Evolutionary conservation across 2,113 vertebrate species (phyloP).

Genomic region (Ptyas mucosa): DNA sequence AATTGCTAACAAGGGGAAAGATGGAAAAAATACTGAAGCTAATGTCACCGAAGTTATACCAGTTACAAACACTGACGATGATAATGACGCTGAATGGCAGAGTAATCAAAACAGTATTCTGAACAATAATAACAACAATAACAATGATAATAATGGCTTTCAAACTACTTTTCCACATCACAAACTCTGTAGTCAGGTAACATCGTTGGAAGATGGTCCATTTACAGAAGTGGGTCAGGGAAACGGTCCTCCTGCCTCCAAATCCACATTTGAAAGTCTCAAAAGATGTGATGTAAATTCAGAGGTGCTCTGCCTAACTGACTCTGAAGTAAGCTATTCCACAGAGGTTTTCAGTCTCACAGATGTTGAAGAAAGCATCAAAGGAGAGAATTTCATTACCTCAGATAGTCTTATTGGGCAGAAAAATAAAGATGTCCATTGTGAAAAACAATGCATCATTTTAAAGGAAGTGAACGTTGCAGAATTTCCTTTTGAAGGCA

Average conservation of each 20-base stretch:
- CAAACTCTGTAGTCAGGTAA: conserved; percentile 45
- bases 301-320: conserved; percentile 45
- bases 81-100: conserved; percentile 35
- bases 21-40: conserved; percentile 40
- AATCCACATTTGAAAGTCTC: conserved; percentile 43
- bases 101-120: conserved; percentile 49
- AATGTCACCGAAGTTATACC: conserved; percentile 54
- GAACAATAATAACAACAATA: conserved; percentile 81
- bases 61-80: conserved; percentile 64
- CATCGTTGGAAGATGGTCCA: conserved; percentile 39
- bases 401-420: conserved; percentile 43
- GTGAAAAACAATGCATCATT: neutral
- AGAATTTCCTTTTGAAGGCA: conserved; percentile 23
- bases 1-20: conserved; percentile 52
- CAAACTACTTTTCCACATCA: conserved; percentile 18
- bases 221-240: conserved; percentile 34
- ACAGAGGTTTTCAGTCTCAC: conserved; percentile 27
- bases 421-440: conserved; percentile 33
- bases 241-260: conserved; percentile 18
- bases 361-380: conserved; percentile 26
- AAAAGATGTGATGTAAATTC: conserved; percentile 48
- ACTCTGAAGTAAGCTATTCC: conserved; percentile 48
- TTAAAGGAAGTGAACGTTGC: conserved; percentile 38
- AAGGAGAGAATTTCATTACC: conserved; percentile 33
- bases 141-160: conserved; percentile 79